Base-by-base conservation (phyloP, 2,797 vertebrate genomes). In the Eulemur coronatus region DNA sequence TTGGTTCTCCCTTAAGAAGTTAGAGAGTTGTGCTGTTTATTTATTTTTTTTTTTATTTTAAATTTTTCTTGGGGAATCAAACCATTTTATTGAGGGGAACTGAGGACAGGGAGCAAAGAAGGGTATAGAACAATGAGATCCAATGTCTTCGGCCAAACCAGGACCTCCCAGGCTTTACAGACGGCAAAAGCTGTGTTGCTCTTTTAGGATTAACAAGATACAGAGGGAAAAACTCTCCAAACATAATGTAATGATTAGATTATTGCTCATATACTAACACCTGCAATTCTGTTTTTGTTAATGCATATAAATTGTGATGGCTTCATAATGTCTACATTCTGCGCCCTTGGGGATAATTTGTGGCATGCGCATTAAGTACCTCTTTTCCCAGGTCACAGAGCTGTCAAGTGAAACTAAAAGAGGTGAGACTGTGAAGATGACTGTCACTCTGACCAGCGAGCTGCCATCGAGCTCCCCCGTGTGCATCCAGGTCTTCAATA, bases 401-500 rank as follows among this genome's bases (percentile, higher is more conserved):
- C 43, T 98, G 67, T 97, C 92, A 26, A 89, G 96, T 73, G 96
- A 97, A 84, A 98, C 98, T 5, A 97, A 7, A 15, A 96, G 95
- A 93, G 98, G 97, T 0, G 90, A 97, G 57, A 57, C 41, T 1
- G 55, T 98, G 14, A 98, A 97, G 94, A 98, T 98, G 22, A 98
- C 97, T 0, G 1, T 98, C 85, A 97, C 95, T 5, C 95, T 98
- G 41, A 98, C 63, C 0, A 87, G 65, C 30, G 61, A 98, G 76
- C 97, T 98, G 52, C 80, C 92, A 0, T 59, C 97, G 4, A 97
- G 94, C 22, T 98, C 98, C 28, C 98, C 98, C 0, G 76, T 96
- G 43, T 98, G 97, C 84, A 95, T 97, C 43, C 98, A 98, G 73
- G 98, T 98, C 94, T 97, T 98, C 91, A 98, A 88, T n/a, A 92